Percentiles rank a stretch among this genome's conserved stretches.
Evolutionary conservation across 1,140 invertebrate species (phyloP).

Genomic region (Heliconius congener): DNA sequence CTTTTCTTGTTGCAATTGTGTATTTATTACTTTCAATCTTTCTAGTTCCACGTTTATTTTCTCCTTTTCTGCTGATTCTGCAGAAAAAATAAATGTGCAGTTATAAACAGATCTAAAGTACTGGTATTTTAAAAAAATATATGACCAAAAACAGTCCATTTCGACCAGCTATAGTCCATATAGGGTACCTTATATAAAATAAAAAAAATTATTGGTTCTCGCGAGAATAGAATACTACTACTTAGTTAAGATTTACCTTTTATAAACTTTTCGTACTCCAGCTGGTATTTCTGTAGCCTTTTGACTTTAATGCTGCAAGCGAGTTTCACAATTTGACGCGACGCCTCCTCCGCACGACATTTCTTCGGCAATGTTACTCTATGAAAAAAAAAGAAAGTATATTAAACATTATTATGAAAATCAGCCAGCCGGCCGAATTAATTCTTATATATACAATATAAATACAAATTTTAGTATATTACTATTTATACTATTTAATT

Average conservation of each 20-base stretch:
- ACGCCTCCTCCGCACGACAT: constrained; percentile 94
- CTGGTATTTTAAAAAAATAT: too few species aligned
- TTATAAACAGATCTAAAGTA: too few species aligned
- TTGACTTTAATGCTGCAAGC: constrained; percentile 96
- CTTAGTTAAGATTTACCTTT: constrained; percentile 53
- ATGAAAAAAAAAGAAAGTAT: constrained; percentile 83
- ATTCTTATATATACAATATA: too few species aligned
- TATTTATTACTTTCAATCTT: constrained; percentile 83
- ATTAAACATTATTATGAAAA: neutral
- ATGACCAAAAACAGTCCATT: too few species aligned
- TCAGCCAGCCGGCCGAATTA: too few species aligned
- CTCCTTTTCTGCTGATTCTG: constrained; percentile 84
- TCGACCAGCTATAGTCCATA: too few species aligned
- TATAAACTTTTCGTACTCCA: constrained; percentile 86
- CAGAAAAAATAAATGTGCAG: constrained; percentile 24
- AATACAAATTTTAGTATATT: too few species aligned
- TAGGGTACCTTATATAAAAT: too few species aligned
- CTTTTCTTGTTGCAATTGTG: constrained; percentile 74
- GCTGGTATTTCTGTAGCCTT: constrained; percentile 97
- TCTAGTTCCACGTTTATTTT: constrained; percentile 90
- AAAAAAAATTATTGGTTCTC: too few species aligned
- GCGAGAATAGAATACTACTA: too few species aligned
- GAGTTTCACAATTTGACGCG: constrained; percentile 93
- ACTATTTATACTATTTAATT: too few species aligned
- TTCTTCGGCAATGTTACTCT: constrained; percentile 98